These are phyloP conservation scores for Notospermus geniculatus DNA, from an alignment of 1,140 invertebrate species.

Conservation along the genomic window DNA sequence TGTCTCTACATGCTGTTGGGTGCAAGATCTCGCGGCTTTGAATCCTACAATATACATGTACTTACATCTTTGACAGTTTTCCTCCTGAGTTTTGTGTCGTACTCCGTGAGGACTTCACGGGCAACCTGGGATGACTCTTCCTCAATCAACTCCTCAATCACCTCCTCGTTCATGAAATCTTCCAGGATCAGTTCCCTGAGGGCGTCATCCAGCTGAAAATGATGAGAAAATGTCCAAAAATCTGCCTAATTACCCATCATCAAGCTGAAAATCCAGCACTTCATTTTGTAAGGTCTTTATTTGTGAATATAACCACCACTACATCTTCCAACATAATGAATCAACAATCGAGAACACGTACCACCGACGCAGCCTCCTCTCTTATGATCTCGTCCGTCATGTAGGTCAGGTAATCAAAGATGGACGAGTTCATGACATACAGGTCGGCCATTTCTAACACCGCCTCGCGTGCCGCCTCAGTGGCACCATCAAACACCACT, in stretches of 20 bases:
- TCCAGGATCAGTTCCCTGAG: background rate
- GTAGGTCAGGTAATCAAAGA: background rate
- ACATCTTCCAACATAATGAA: too few relatives aligned
- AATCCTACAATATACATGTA: too few relatives aligned
- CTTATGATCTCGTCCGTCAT: background rate
- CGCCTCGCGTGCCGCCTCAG: background rate
- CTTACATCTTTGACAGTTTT: slow-evolving; percentile 5
- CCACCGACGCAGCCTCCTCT: background rate
- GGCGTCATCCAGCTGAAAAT: slow-evolving; percentile 6
- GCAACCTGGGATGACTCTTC: background rate
- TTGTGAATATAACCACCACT: too few relatives aligned
- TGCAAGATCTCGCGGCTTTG: too few relatives aligned
- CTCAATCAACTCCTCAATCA: background rate
- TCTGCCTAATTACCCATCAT: too few relatives aligned
- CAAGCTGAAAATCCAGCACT: too few relatives aligned
- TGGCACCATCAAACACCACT: background rate
- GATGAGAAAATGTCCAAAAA: too few relatives aligned
- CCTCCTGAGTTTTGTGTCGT: slow-evolving; percentile 8
- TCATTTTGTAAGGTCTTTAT: too few relatives aligned
- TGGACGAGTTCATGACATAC: background rate
- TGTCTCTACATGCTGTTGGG: too few relatives aligned
- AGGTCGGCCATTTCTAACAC: background rate
- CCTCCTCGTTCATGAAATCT: background rate
- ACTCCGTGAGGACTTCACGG: slow-evolving; percentile 3
- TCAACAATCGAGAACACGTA: background rate